phyloP scores from a whole-genome alignment of 2,888 invertebrate species.

The Morinoia aosen region DNA sequence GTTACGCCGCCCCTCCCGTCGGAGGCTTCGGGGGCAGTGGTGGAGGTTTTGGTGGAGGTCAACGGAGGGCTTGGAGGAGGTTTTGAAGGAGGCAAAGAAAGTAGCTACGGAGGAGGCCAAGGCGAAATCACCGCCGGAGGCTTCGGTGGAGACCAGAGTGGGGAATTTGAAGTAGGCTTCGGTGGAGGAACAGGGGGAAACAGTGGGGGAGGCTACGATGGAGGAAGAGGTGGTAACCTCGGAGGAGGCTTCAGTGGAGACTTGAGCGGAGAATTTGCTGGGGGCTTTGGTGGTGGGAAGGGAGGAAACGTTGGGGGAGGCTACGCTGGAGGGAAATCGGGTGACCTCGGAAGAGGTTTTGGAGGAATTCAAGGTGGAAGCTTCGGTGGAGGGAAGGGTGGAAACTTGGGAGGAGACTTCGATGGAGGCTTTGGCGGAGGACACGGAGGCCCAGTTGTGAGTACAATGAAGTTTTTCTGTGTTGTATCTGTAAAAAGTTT shows the following conservation, averaged over 20 bases:
- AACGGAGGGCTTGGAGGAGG: background rate
- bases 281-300: background rate
- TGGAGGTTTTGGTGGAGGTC: constrained; percentile 20
- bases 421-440: background rate
- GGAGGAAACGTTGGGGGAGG: background rate
- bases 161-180: background rate
- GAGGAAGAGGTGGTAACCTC: background rate
- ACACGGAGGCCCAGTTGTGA: background rate
- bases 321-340: background rate
- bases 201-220: background rate
- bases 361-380: background rate
- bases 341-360: background rate
- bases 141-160: background rate
- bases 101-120: background rate
- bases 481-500: background rate
- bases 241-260: background rate
- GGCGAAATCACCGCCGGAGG: background rate
- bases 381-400: background rate
- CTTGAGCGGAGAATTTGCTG: background rate
- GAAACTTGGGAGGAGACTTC: background rate
- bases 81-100: background rate
- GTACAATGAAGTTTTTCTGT: background rate
- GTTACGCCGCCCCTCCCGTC: background rate
- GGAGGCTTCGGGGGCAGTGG: constrained; percentile 11
- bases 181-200: background rate